Base-by-base conservation (phyloP, 2,797 vertebrate genomes). In the Myiothlypis chrysogaster region DNA sequence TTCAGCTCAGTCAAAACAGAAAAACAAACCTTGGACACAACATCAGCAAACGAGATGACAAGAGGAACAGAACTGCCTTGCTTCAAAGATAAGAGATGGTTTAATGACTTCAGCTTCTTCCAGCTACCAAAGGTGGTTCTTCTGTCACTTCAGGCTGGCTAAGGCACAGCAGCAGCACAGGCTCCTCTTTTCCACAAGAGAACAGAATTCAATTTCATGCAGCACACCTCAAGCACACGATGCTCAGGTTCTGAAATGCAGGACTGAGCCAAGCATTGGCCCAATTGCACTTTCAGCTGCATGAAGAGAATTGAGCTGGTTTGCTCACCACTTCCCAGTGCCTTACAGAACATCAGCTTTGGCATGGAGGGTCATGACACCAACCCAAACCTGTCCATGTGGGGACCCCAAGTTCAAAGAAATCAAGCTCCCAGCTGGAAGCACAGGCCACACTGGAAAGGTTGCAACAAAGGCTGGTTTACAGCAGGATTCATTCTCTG, bases 61-160 rank as follows among this genome's bases (percentile, higher is more conserved):
- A 68, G 13, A 18, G 14, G 12, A 57, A 83, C 5, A 75, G 25
- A 89, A 64, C 17, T 78, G 19, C 24, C 89, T 55, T 60, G 23
- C 49, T 87, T 73, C 69, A 81, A 56, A 72, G 53, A 68, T 60
- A 82, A 82, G 12, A 71, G 14, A 56, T 13, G 7, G 13, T 81
- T 93, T 56, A 84, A 70, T 80, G 34, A 66, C 20, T 90, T 83
- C 68, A 56, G 32, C 41, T 75, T 86, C 39, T 61, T 83, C 44
- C 52, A n/a, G 13, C 43, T 79, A 76, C 22, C 39, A 57, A 64
- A 81, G 21, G 5, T 5, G 37, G 66, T 37, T 65, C 14, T 60
- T 87, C n/a, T 72, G 50, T 52, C 75, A 49, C 53, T 66, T 75
- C 8, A 23, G 35, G 37, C 43, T 13, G 15, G 22, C 14, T 70